Percentiles rank a stretch among this genome's conserved stretches.
phyloP scores from a whole-genome alignment of 92 coral and sea anemone genomes.

The Palythoa heliodiscus region DNA sequence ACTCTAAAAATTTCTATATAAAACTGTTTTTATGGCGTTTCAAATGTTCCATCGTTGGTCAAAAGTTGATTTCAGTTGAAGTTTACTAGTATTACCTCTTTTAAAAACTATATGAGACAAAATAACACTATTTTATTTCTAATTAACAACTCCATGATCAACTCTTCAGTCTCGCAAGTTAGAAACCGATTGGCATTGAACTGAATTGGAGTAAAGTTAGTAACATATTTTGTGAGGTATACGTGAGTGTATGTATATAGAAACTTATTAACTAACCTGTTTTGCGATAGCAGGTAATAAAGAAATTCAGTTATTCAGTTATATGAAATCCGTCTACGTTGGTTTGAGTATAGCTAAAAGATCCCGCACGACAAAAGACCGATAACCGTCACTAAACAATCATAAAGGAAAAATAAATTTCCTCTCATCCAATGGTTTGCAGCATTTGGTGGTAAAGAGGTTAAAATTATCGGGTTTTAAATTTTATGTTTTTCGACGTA shows the following conservation, averaged over 20 bases:
- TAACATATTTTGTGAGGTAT: constrained; percentile 18
- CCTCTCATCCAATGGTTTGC: too few relatives aligned
- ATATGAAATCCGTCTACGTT: not conserved
- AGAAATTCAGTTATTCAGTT: not conserved
- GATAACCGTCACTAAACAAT: not conserved
- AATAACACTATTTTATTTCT: not conserved
- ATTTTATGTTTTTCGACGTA: too few relatives aligned
- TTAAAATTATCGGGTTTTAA: too few relatives aligned
- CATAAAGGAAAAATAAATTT: not conserved
- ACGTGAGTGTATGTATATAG: not conserved
- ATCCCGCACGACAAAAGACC: not conserved
- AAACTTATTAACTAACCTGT: not conserved
- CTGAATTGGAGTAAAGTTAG: not conserved
- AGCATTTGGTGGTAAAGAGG: too few relatives aligned
- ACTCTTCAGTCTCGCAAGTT: not conserved
- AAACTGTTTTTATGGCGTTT: not conserved
- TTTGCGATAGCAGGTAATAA: not conserved
- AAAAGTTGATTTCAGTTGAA: not conserved
- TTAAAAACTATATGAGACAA: not conserved
- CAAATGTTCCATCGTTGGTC: not conserved
- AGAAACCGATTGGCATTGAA: not conserved
- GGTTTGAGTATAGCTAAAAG: not conserved
- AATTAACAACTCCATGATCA: not conserved
- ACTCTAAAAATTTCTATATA: not conserved
- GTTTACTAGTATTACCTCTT: not conserved